A percentile compares a stretch with the other conserved stretches of the same genome.
Conservation (phyloP, 2,797 vertebrate genomes). For the Acipenser transmontanus region DNA sequence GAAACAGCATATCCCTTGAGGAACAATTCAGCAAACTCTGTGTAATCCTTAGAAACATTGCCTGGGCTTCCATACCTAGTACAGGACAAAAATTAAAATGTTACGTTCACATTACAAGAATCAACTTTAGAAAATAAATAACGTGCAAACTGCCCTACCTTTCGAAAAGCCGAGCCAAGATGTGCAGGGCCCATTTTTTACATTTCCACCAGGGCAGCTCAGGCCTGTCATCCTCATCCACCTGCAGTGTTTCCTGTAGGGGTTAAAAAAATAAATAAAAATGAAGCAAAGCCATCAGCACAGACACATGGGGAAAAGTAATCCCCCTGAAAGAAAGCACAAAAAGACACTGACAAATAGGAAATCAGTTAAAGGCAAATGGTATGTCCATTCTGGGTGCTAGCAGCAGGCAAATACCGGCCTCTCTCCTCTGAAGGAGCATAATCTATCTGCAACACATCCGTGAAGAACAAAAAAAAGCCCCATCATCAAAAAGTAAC, state of each 20-base stretch:
- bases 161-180: slow-evolving; percentile 94
- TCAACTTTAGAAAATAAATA: slow-evolving; percentile 2
- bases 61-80: slow-evolving; percentile 95
- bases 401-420: too few relatives aligned
- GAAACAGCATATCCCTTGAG: slow-evolving; percentile 93
- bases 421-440: too few relatives aligned
- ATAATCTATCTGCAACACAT: too few relatives aligned
- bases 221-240: slow-evolving; percentile 93
- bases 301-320: background rate
- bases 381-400: too few relatives aligned
- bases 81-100: slow-evolving; percentile 4
- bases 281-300: background rate
- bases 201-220: slow-evolving; percentile 98
- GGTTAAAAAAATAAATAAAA: background rate
- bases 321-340: background rate
- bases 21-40: slow-evolving; percentile 96
- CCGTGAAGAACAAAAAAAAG: background rate
- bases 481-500: background rate
- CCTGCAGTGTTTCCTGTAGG: slow-evolving; percentile 86
- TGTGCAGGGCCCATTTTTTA: slow-evolving; percentile 98
- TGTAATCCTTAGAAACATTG: slow-evolving; percentile 97
- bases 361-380: background rate
- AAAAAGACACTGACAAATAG: background rate
- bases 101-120: background rate
- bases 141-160: slow-evolving; percentile 57